Base-by-base conservation (phyloP, 2,113 vertebrate species). In the Syrrhaptes paradoxus region DNA sequence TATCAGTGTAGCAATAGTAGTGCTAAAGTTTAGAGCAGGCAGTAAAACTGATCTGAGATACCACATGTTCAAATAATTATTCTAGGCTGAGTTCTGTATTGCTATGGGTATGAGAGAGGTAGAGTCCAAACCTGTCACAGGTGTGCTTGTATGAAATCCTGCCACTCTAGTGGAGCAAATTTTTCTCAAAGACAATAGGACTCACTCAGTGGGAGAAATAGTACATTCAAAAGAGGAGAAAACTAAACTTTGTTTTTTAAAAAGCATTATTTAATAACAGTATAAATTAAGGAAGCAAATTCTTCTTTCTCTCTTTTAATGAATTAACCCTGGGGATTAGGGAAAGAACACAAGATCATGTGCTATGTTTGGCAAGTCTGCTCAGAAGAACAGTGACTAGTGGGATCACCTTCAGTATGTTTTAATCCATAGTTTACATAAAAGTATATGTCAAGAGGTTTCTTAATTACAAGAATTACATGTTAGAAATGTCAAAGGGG, bases 401-500 rank as follows among this genome's bases (percentile, higher is more conserved):
- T 19, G 9, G 25, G 20, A 52, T 68, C 38, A 72, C 55, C 8
- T 26, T 8, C 67, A 58, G 31, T 25, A 4, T 41, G 38, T 49
- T 81, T 95, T 88, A 49, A 55, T 77, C 74, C 79, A 45, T 9
- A 13, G 73, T 66, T 85, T 65, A 61, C 48, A 38, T 49, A 43
- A 58, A 79, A 34, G 61, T 28, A 1, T 5, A 57, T 90, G 55
- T 68, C 61, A 62, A 29, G 31, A 84, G 17, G 15, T 73, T 91
- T 90, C 46, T 62, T 61, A 82, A 68, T 86, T 78, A 66, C 82
- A 85, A 46, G 14, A 92, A 89, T 61, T 78, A 59, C 32, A 36
- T 76, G 66, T 89, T 80, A 87, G 55, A 91, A 95, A 96, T 85
- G 51, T 85, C 73, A 54, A 81, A 94, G 61, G 70, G 77, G 43